Conservation (phyloP, 2,113 vertebrate species). For the Talpa occidentalis region DNA sequence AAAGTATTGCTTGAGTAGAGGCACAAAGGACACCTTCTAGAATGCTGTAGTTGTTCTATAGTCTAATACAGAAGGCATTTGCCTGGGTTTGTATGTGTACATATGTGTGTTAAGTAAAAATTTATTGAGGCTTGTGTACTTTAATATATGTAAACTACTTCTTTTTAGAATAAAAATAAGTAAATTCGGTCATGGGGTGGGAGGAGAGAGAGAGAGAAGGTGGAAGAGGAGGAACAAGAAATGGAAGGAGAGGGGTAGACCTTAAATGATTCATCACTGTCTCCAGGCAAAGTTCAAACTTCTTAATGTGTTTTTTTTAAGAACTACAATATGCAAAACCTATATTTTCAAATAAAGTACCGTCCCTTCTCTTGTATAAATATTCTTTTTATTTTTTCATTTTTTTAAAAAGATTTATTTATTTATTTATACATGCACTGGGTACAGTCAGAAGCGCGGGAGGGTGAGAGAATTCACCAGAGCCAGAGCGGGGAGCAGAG, state of each 20-base stretch:
- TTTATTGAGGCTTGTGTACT: neutral
- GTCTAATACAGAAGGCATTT: neutral
- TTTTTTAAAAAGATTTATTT: no score
- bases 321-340: neutral
- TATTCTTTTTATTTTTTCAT: no score
- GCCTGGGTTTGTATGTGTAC: neutral
- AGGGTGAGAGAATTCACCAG: no score
- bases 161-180: constrained; percentile 1
- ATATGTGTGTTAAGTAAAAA: neutral
- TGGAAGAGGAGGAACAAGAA: neutral
- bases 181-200: neutral
- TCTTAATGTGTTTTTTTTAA: neutral
- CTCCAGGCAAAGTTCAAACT: neutral
- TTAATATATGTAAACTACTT: neutral
- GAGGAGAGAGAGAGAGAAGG: neutral
- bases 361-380: neutral
- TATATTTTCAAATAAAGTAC: constrained; percentile 33
- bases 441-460: no score
- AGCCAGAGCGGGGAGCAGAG: no score
- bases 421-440: no score
- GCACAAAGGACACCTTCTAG: neutral
- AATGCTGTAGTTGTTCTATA: neutral
- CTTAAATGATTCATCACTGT: neutral
- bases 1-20: neutral
- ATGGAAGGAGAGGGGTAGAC: neutral